These are phyloP conservation scores for Ennomos fuscantarius DNA, from an alignment of 2,888 invertebrate species.

Conservation along the genomic window DNA sequence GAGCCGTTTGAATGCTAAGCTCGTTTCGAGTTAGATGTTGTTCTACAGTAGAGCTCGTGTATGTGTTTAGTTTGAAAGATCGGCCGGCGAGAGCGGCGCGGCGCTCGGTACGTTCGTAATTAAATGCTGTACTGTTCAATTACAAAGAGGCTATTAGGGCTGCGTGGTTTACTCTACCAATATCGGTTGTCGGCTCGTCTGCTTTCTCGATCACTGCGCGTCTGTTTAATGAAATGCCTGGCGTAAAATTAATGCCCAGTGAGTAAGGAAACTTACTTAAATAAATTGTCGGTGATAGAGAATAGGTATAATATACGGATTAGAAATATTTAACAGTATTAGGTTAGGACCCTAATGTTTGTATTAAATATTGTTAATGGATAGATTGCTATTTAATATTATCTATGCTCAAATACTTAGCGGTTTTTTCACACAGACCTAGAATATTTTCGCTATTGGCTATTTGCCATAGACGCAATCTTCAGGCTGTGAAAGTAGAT, in stretches of 20 bases:
- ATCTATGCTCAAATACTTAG: no score
- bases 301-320: no score
- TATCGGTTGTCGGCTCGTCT: slow-evolving; percentile 24
- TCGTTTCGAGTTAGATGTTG: slow-evolving; percentile 59
- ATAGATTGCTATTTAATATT: no score
- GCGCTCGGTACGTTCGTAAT: slow-evolving; percentile 47
- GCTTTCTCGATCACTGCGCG: slow-evolving; percentile 1
- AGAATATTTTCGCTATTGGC: no score
- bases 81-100: slow-evolving; percentile 46
- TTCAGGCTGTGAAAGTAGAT: slow-evolving; percentile 35
- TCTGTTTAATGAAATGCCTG: neutral
- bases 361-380: no score
- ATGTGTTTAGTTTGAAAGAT: slow-evolving; percentile 62
- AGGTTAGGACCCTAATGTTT: no score
- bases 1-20: slow-evolving; percentile 59
- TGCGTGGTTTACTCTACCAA: slow-evolving; percentile 30
- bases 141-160: slow-evolving; percentile 49
- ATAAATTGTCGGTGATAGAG: no score
- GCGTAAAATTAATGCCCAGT: neutral
- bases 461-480: slow-evolving; percentile 13
- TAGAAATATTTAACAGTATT: neutral
- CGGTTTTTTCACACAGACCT: no score
- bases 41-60: slow-evolving; percentile 58
- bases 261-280: no score
- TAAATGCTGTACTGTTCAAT: slow-evolving; percentile 58